A percentile compares a stretch with the other conserved stretches of the same genome.
phyloP scores from a whole-genome alignment of 2,888 invertebrate genomes.

The Nomada fucata region DNA sequence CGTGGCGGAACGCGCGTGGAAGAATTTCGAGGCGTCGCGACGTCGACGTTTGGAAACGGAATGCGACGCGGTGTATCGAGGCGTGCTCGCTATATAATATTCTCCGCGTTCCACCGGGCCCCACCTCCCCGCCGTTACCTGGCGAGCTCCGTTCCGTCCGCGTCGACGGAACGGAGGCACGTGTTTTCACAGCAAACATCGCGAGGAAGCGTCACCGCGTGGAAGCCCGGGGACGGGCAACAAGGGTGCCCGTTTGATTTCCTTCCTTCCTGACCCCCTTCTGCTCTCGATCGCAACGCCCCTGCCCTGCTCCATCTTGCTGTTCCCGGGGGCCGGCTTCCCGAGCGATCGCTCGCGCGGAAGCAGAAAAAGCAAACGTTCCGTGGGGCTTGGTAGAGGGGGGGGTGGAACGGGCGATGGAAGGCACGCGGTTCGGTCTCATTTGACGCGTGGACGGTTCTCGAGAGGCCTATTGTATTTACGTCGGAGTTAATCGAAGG shows the following conservation, averaged over 20 bases:
- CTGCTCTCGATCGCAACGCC: not conserved
- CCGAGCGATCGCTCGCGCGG: constrained; percentile 38
- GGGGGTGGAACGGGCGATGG: not conserved
- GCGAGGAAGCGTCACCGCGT: constrained; percentile 68
- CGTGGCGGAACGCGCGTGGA: constrained; percentile 21
- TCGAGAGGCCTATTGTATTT: not conserved
- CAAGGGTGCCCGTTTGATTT: constrained; percentile 68
- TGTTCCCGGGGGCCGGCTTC: constrained; percentile 33
- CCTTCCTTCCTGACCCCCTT: constrained; percentile 4
- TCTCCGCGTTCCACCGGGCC: constrained; percentile 22
- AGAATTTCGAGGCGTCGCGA: constrained; percentile 50
- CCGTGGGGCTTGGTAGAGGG: not conserved
- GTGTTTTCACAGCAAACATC: constrained; percentile 74
- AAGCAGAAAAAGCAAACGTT: constrained; percentile 50
- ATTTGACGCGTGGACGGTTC: not conserved
- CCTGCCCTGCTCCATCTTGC: constrained; percentile 11
- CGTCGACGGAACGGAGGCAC: constrained; percentile 44
- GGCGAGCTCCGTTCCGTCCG: constrained; percentile 21
- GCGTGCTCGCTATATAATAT: constrained; percentile 66
- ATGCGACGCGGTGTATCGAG: constrained; percentile 60
- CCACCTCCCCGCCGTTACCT: not conserved
- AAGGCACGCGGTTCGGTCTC: constrained; percentile 1
- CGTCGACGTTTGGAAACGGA: constrained; percentile 31
- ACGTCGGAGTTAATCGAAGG: not conserved
- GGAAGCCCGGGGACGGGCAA: constrained; percentile 57